Conservation (phyloP, 2,888 invertebrate genomes). For the Xestia c-nigrum region DNA sequence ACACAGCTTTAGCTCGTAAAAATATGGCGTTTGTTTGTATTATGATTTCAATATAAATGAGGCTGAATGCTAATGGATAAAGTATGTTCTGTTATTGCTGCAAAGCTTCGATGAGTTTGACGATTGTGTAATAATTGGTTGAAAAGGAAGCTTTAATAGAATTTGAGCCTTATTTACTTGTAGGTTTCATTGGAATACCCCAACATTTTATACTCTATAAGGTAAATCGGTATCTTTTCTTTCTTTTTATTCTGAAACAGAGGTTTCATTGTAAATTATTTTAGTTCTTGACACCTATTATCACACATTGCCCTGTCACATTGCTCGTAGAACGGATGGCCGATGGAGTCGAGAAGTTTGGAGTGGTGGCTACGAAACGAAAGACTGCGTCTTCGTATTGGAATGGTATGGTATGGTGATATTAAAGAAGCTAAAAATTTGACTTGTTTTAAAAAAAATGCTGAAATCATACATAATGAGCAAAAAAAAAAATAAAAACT, state of each 20-base stretch:
- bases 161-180: not conserved
- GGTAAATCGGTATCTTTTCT: not conserved
- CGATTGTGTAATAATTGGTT: not conserved
- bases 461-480: too few species aligned
- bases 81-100: constrained; percentile 23
- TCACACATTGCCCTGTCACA: too few species aligned
- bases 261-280: not conserved
- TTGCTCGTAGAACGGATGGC: too few species aligned
- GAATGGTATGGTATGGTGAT: too few species aligned
- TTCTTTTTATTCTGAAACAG: not conserved
- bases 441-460: too few species aligned
- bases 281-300: not conserved
- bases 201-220: not conserved
- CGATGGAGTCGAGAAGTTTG: too few species aligned
- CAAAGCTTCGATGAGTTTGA: constrained; percentile 3
- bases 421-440: too few species aligned
- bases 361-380: too few species aligned
- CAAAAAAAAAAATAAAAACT: too few species aligned
- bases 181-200: too few species aligned
- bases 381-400: too few species aligned
- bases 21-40: constrained; percentile 59
- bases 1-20: constrained; percentile 43
- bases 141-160: not conserved
- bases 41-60: constrained; percentile 51
- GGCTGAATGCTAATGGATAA: constrained; percentile 40